A percentile compares a stretch with the other conserved stretches of the same genome.
These are phyloP conservation scores for Pseudoatta argentina DNA, from an alignment of 1,140 invertebrate genomes.

Conservation along the genomic window DNA sequence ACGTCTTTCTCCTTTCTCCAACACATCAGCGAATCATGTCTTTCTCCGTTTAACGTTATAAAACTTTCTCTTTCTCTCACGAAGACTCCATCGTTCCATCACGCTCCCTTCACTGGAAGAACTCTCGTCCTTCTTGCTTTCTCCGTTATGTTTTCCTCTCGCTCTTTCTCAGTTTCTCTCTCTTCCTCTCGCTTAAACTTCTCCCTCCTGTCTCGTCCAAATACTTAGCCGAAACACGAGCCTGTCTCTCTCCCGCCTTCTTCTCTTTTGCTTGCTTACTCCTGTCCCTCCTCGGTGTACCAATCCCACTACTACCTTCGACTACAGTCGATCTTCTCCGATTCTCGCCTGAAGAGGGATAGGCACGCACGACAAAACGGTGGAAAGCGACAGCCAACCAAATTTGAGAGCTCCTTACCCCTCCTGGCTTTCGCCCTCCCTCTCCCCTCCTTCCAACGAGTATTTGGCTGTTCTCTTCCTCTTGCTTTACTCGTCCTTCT, in stretches of 20 bases:
- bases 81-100: conserved; percentile 38
- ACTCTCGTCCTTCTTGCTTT: neutral
- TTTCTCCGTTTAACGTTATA: conserved; percentile 42
- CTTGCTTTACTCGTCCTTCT: conserved; percentile 11
- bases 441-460: conserved; percentile 27
- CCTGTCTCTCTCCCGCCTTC: conserved; percentile 17
- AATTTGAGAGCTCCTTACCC: conserved; percentile 83
- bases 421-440: conserved; percentile 66
- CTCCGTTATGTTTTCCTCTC: neutral
- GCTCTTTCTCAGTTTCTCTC: conserved; percentile 44
- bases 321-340: conserved; percentile 57
- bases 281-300: conserved; percentile 15
- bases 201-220: conserved; percentile 45
- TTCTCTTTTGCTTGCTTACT: conserved; percentile 39
- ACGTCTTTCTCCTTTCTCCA: conserved; percentile 52
- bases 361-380: conserved; percentile 46
- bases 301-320: conserved; percentile 37
- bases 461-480: conserved; percentile 24
- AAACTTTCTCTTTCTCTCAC: conserved; percentile 37
- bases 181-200: conserved; percentile 25
- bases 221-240: conserved; percentile 49
- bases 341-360: conserved; percentile 60
- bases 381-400: conserved; percentile 82
- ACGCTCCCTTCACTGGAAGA: conserved; percentile 31
- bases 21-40: conserved; percentile 1